Percentiles rank a stretch among this genome's conserved stretches.
These are phyloP conservation scores for Macroramphosus scolopax DNA, from an alignment of 2,797 vertebrate genomes.

Conservation along the genomic window DNA sequence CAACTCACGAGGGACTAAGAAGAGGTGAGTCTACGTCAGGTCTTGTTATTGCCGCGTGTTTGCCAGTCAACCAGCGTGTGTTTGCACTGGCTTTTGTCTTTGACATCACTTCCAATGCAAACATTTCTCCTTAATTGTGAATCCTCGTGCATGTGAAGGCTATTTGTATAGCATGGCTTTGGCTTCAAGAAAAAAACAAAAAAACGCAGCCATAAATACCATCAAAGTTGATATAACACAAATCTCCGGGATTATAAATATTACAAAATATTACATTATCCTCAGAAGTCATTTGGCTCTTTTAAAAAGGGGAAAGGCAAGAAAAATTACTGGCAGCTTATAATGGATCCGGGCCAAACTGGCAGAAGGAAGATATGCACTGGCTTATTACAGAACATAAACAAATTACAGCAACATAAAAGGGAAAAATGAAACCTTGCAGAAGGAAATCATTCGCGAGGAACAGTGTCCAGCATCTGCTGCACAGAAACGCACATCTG, in stretches of 20 bases:
- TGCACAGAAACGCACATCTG: slow-evolving; percentile 58
- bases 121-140: too few species aligned
- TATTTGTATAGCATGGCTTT: too few species aligned
- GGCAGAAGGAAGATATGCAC: slow-evolving; percentile 61
- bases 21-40: too few species aligned
- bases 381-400: slow-evolving; percentile 67
- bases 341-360: slow-evolving; percentile 58
- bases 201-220: not conserved
- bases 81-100: too few species aligned
- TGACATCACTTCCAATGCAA: too few species aligned
- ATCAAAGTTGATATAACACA: slow-evolving; percentile 12
- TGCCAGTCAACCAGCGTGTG: too few species aligned
- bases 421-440: slow-evolving; percentile 59
- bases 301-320: slow-evolving; percentile 31
- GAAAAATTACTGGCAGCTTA: slow-evolving; percentile 45
- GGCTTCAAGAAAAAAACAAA: not conserved
- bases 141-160: too few species aligned
- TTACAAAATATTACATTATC: slow-evolving; percentile 35
- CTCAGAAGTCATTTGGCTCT: slow-evolving; percentile 51
- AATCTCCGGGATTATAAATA: slow-evolving; percentile 22
- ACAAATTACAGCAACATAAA: slow-evolving; percentile 69
- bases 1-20: too few species aligned
- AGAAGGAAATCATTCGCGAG: slow-evolving; percentile 58
- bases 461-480: slow-evolving; percentile 63
- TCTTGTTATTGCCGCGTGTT: too few species aligned